These are phyloP conservation scores for Metaphire vulgaris DNA, from an alignment of 1,140 invertebrate species.

Conservation along the genomic window DNA sequence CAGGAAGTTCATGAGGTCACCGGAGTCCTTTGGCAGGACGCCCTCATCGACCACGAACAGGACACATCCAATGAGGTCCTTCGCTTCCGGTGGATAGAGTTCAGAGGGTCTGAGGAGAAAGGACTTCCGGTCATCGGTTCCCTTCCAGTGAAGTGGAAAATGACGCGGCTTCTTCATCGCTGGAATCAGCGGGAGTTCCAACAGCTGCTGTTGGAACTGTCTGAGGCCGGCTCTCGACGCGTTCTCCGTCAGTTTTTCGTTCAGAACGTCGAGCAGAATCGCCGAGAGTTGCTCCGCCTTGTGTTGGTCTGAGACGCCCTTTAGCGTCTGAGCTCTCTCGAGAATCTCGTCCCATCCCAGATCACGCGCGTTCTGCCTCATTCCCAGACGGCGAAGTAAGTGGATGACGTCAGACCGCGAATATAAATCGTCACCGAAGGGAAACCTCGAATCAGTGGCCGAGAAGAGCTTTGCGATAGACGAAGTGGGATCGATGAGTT, in stretches of 20 bases:
- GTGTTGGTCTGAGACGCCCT: background rate
- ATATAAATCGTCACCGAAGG: background rate
- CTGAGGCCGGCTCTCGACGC: background rate
- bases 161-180: slow-evolving; percentile 10
- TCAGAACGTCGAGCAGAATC: background rate
- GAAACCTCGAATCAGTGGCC: slow-evolving; percentile 17
- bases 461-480: slow-evolving; percentile 8
- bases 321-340: slow-evolving; percentile 7
- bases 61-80: slow-evolving; percentile 27
- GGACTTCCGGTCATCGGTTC: slow-evolving; percentile 4
- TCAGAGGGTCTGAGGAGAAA: slow-evolving; percentile 10
- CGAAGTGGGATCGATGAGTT: slow-evolving; percentile 24
- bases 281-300: background rate
- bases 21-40: slow-evolving; percentile 7
- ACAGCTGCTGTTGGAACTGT: slow-evolving; percentile 20
- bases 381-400: slow-evolving; percentile 20
- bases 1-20: slow-evolving; percentile 7
- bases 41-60: slow-evolving; percentile 16
- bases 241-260: slow-evolving; percentile 13
- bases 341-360: slow-evolving; percentile 25
- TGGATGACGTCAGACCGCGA: background rate
- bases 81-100: slow-evolving; percentile 11
- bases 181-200: slow-evolving; percentile 18
- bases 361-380: slow-evolving; percentile 18
- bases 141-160: slow-evolving; percentile 21